Percentiles rank a stretch among this genome's conserved stretches.
These are phyloP conservation scores for Trematocara variabile DNA, from an alignment of 2,113 vertebrate genomes.

Conservation along the genomic window DNA sequence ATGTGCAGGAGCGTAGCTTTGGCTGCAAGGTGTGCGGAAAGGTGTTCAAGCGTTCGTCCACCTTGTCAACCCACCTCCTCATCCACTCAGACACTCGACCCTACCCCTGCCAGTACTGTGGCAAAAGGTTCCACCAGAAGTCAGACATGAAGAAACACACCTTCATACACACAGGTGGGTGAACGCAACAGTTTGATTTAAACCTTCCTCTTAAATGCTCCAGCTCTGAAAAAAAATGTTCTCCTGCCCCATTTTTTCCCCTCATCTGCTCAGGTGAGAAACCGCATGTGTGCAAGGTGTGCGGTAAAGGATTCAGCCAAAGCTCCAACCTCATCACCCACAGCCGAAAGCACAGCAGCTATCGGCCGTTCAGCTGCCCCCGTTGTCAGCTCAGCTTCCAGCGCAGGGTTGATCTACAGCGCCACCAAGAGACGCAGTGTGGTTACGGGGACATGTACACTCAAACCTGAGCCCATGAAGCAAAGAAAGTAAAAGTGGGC, in stretches of 20 bases:
- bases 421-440: slow-evolving; percentile 68
- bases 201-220: neutral
- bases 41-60: slow-evolving; percentile 71
- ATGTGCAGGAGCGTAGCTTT: slow-evolving; percentile 71
- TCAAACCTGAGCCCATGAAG: neutral
- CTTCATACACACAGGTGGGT: slow-evolving; percentile 78
- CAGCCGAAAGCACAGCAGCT: slow-evolving; percentile 75
- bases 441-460: neutral
- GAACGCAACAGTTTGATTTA: neutral
- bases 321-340: slow-evolving; percentile 82
- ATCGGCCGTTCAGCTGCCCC: slow-evolving; percentile 68
- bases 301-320: slow-evolving; percentile 76
- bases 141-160: slow-evolving; percentile 84
- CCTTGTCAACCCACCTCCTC: slow-evolving; percentile 70
- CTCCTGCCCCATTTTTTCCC: neutral
- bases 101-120: slow-evolving; percentile 79
- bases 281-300: slow-evolving; percentile 78
- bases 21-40: slow-evolving; percentile 74
- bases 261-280: slow-evolving; percentile 70
- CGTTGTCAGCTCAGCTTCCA: slow-evolving; percentile 67
- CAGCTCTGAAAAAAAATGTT: no score
- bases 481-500: neutral
- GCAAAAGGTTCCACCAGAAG: slow-evolving; percentile 80
- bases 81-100: slow-evolving; percentile 80
- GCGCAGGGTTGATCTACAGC: slow-evolving; percentile 71